These are phyloP conservation scores for Caenorhabditis sp. DNA, from an alignment of 2,888 invertebrate species.

Conservation along the genomic window DNA sequence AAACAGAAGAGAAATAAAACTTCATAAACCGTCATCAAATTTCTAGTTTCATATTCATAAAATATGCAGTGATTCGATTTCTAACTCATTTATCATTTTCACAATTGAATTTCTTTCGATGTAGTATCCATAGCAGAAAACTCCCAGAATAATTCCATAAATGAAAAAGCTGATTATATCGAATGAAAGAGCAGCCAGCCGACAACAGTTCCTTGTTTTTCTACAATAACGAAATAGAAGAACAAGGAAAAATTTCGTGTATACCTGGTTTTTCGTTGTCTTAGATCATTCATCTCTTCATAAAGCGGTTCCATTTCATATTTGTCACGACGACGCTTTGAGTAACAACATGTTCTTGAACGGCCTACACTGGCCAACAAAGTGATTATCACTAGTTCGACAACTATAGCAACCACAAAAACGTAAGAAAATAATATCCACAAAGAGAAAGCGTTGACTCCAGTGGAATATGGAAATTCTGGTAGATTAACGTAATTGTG, in stretches of 20 bases:
- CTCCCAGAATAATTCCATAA: slow-evolving; percentile 37
- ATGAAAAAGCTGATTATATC: slow-evolving; percentile 60
- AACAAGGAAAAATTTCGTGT: background rate
- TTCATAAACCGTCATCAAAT: background rate
- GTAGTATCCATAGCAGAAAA: slow-evolving; percentile 55
- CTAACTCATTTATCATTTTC: slow-evolving; percentile 47
- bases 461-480: background rate
- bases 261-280: slow-evolving; percentile 64
- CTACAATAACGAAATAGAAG: slow-evolving; percentile 28
- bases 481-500: slow-evolving; percentile 50
- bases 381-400: slow-evolving; percentile 66
- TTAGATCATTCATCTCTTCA: slow-evolving; percentile 71
- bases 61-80: slow-evolving; percentile 30
- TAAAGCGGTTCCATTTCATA: slow-evolving; percentile 71
- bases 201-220: slow-evolving; percentile 63
- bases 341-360: slow-evolving; percentile 42
- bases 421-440: slow-evolving; percentile 68
- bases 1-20: slow-evolving; percentile 20
- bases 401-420: slow-evolving; percentile 61
- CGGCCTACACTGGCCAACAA: slow-evolving; percentile 67
- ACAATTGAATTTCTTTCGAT: slow-evolving; percentile 19
- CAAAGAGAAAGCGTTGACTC: slow-evolving; percentile 28
- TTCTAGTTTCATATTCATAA: background rate
- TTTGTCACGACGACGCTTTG: slow-evolving; percentile 43
- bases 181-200: slow-evolving; percentile 60